These are phyloP conservation scores for Heterodera filipjevi DNA, from an alignment of 2,888 invertebrate genomes.

Conservation along the genomic window DNA sequence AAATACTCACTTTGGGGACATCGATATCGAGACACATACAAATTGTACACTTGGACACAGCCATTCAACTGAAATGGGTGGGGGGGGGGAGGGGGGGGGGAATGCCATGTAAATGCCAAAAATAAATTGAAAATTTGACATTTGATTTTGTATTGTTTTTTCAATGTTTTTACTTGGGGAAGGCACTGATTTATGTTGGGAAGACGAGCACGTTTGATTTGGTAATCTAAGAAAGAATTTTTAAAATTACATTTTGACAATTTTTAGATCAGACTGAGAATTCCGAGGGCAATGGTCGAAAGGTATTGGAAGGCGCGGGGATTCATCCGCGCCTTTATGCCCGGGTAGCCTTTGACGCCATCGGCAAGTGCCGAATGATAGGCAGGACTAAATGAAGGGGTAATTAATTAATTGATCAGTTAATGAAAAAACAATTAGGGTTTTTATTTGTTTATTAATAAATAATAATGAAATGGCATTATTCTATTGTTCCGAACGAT, in stretches of 20 bases:
- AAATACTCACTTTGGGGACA: constrained; percentile 49
- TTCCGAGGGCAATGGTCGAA: constrained; percentile 48
- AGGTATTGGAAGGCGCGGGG: constrained; percentile 60
- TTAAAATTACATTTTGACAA: neutral
- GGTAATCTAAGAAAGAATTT: constrained; percentile 4
- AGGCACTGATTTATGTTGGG: constrained; percentile 60
- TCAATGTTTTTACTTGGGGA: constrained; percentile 45
- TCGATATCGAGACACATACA: constrained; percentile 59
- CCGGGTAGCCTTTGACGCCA: constrained; percentile 39
- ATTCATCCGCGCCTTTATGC: constrained; percentile 59
- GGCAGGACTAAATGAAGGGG: neutral
- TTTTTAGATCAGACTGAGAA: constrained; percentile 44
- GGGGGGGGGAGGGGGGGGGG: neutral
- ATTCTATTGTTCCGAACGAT: neutral
- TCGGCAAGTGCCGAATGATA: constrained; percentile 26
- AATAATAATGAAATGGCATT: neutral
- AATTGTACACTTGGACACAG: constrained; percentile 60
- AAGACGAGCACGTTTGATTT: constrained; percentile 57
- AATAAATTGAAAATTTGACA: neutral
- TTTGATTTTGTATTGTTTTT: neutral
- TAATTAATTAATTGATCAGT: neutral
- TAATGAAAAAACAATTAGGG: no score
- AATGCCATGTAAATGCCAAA: neutral
- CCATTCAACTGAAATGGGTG: constrained; percentile 51
- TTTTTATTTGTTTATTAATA: no score